Base-by-base conservation (phyloP, 2,888 invertebrate genomes). In the Odontothrips loti region DNA sequence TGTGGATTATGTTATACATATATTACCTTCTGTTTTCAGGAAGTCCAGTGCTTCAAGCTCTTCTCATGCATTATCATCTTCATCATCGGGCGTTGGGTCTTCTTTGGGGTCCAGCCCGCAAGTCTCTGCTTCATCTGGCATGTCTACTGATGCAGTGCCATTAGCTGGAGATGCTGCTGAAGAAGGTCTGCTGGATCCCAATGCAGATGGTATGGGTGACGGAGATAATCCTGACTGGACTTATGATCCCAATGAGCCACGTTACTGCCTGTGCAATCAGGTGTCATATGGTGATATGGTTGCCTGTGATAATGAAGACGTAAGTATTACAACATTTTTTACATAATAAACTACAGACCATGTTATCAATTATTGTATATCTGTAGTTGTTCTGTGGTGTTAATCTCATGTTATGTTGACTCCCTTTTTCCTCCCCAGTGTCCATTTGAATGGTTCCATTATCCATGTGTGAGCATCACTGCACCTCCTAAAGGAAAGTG, bases 361-460 rank as follows among this genome's bases (percentile, higher is more conserved):
- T n/a, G n/a, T n/a, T n/a, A n/a, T n/a, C n/a, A n/a, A n/a, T n/a
- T n/a, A n/a, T n/a, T n/a, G n/a, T n/a, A n/a, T n/a, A n/a, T n/a
- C n/a, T n/a, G n/a, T n/a, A n/a, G n/a, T n/a, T n/a, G n/a, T n/a
- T n/a, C n/a, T n/a, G n/a, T n/a, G n/a, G n/a, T n/a, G n/a, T n/a
- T n/a, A n/a, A n/a, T n/a, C n/a, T n/a, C n/a, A 47, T 29, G 9
- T 27, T 43, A 34, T 80, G 23, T 15, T 29, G 81, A 81, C 48
- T 4, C 20, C 23, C 23, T 80, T 20, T 58, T 47, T 82, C 79
- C 82, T 80, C 83, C 83, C 82, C 90, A 96, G 95, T 99, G 99
- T 88, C 96, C 96, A 1, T 96, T 96, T 86, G 98, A 99, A 88
- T 99, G 99, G 99, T 99, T 99, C 89, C 99, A 99, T 89, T 99